Base-by-base conservation (phyloP, 2,888 invertebrate species). In the Luperina testacea region DNA sequence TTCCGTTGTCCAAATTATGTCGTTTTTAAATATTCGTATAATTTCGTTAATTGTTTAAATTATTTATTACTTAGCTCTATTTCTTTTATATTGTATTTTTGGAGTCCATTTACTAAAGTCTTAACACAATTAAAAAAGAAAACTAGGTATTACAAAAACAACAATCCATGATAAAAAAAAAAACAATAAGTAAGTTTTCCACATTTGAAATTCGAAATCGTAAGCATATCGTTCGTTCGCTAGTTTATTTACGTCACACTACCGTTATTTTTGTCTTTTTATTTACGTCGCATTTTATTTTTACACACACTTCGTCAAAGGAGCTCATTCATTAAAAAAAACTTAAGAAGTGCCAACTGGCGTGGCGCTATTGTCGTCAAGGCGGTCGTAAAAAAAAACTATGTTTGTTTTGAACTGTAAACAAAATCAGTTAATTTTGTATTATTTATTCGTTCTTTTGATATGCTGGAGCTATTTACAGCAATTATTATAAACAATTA, bases 251-350 rank as follows among this genome's bases (percentile, higher is more conserved):
- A 80, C 81, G 87, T 77, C 87, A 87, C n/a, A 45, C 42, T 13
- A 20, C 20, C 71, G 65, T 71, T 87, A 84, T 85, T 81, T 87
- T 77, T 75, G 68, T 68, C 80, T 77, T 87, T 82, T 81, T 85
- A 81, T 84, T 85, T 85, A 65, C 77, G 85, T 81, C 71, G 81
- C 69, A 73, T 57, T 83, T 75, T 85, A 87, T 85, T 85, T 84
- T 84, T 76, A 81, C 48, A 77, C 61, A 13, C 59, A 79, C 73
- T 74, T 76, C 24, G 84, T 71, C 75, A 74, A 71, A 86, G 59
- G 61, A 85, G 77, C 77, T 84, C 87, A 87, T 85, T 87, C 81
- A 81, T 84, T 51, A 8, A 72, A 83, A 84, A 72, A 75, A 61
- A 71, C 57, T 72, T 3, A 63, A 67, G 17, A 80, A 76, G 72